Evolutionary conservation across 2,113 vertebrate species (phyloP).

Genomic region (Xenopus borealis): DNA sequence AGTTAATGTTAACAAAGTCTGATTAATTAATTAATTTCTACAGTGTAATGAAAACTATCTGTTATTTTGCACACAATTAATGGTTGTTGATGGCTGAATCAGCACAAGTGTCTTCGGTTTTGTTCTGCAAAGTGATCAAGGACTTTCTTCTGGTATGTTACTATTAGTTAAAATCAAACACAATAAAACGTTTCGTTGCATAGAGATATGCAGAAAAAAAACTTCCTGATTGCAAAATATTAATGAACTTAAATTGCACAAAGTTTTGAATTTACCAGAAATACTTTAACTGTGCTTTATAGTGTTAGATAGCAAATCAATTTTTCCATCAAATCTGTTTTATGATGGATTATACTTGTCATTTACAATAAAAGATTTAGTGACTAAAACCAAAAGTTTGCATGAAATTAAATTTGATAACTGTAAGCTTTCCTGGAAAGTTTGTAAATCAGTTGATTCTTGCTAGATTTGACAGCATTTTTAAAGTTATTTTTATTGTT

Average conservation of each 20-base stretch:
- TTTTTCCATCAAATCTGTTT: slow-evolving; percentile 4
- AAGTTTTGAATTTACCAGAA: slow-evolving; percentile 22
- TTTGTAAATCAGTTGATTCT: too few relatives aligned
- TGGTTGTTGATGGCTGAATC: slow-evolving; percentile 8
- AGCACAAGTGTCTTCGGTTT: slow-evolving; percentile 10
- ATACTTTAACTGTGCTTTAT: slow-evolving; percentile 11
- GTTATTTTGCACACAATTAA: slow-evolving; percentile 17
- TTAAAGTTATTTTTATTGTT: too few relatives aligned
- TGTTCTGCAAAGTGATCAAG: slow-evolving; percentile 3
- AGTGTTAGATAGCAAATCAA: not conserved
- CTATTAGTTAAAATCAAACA: too few relatives aligned
- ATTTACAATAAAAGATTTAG: slow-evolving; percentile 2
- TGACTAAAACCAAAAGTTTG: not conserved
- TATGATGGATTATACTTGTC: slow-evolving; percentile 11
- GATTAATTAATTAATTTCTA: slow-evolving; percentile 17
- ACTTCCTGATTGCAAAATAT: too few relatives aligned
- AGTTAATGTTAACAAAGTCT: slow-evolving; percentile 10
- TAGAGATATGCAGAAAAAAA: too few relatives aligned
- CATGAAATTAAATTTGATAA: too few relatives aligned
- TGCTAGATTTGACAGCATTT: too few relatives aligned
- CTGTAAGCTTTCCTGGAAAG: too few relatives aligned
- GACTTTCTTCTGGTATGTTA: too few relatives aligned
- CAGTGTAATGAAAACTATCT: slow-evolving; percentile 12
- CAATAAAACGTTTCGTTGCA: too few relatives aligned
- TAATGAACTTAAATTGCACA: not conserved